Conservation (phyloP, 2,113 vertebrate genomes). For the Nettapus auritus region DNA sequence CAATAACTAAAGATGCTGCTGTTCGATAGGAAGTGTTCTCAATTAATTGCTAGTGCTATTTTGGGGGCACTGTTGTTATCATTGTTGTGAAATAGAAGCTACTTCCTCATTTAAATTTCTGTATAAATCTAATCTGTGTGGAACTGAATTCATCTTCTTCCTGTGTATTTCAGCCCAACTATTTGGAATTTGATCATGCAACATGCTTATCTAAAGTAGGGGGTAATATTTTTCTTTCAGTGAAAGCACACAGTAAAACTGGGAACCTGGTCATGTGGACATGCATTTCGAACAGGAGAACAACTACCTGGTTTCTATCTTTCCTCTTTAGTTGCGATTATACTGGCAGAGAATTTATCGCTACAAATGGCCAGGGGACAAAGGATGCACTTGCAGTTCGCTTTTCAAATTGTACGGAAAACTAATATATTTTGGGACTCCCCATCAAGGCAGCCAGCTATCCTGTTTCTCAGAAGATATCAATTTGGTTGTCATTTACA, state of each 20-base stretch:
- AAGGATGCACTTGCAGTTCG: not conserved
- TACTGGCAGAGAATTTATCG: not conserved
- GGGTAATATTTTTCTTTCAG: not conserved
- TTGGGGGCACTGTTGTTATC: not conserved
- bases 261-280: not conserved
- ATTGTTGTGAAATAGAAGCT: not conserved
- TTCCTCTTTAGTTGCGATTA: not conserved
- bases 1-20: not conserved
- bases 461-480: not conserved
- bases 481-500: not conserved
- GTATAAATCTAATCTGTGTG: not conserved
- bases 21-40: not conserved
- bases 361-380: not conserved
- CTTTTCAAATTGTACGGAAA: not conserved
- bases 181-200: not conserved
- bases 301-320: not conserved
- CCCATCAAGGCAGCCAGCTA: not conserved
- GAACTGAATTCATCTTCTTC: not conserved
- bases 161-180: not conserved
- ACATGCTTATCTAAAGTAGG: not conserved
- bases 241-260: not conserved
- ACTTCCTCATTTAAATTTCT: not conserved
- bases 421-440: not conserved
- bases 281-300: not conserved
- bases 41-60: not conserved